A percentile compares a stretch with the other conserved stretches of the same genome.
Evolutionary conservation across 2,797 vertebrate species (phyloP).

Genomic region (Myotis vivesi): DNA sequence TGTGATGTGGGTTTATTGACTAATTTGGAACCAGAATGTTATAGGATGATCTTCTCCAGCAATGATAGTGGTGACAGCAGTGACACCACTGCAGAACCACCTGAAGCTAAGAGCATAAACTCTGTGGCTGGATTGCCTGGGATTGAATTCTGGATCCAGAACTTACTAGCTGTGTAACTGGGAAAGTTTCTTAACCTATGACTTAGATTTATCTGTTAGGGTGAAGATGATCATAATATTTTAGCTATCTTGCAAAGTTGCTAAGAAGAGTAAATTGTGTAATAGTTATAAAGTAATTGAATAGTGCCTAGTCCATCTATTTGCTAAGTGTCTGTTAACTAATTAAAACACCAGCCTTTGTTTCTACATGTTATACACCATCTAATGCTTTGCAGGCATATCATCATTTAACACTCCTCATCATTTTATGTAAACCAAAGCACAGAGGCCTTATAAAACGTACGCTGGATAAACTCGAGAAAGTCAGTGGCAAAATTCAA

Average conservation of each 20-base stretch:
- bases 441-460: not conserved
- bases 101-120: not conserved
- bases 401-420: not conserved
- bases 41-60: not conserved
- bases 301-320: not conserved
- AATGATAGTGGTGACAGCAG: not conserved
- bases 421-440: not conserved
- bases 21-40: not conserved
- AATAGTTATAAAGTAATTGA: not conserved
- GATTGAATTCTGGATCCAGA: not conserved
- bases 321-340: not conserved
- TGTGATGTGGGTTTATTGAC: not conserved
- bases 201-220: not conserved
- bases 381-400: not conserved
- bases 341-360: not conserved
- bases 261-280: not conserved
- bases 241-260: not conserved
- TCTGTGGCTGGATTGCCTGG: not conserved
- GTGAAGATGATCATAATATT: not conserved
- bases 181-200: not conserved
- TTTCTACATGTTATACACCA: not conserved
- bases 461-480: not conserved
- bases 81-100: not conserved
- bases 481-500: not conserved
- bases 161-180: not conserved